Evolutionary conservation across 2,888 invertebrate species (phyloP).

Genomic region (Drosophila birchii): DNA sequence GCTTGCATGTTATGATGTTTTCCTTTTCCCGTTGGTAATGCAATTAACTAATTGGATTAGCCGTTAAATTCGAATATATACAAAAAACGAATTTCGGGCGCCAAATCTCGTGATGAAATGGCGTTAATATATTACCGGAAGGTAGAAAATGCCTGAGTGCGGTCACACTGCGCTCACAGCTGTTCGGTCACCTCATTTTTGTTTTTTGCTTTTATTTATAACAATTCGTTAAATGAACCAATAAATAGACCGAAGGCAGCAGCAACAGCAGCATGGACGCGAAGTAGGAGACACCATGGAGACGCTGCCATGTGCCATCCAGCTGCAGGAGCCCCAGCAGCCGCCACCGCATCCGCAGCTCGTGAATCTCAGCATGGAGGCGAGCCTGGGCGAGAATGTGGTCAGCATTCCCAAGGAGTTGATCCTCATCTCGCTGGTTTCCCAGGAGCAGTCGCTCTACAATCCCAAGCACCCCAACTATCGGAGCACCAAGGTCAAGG

Average conservation of each 20-base stretch:
- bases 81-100: constrained; percentile 22
- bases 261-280: constrained; percentile 46
- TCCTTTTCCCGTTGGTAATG: constrained; percentile 64
- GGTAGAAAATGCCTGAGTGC: background rate
- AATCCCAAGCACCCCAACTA: constrained; percentile 82
- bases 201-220: constrained; percentile 46
- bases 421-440: constrained; percentile 78
- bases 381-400: constrained; percentile 63
- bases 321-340: constrained; percentile 54
- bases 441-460: constrained; percentile 81
- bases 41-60: constrained; percentile 83
- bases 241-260: constrained; percentile 14
- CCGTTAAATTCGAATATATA: constrained; percentile 30
- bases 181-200: constrained; percentile 55
- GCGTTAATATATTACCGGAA: background rate
- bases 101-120: constrained; percentile 8
- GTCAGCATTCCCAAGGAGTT: constrained; percentile 77
- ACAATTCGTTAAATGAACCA: constrained; percentile 32
- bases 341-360: constrained; percentile 51
- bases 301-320: constrained; percentile 55
- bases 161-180: constrained; percentile 52
- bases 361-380: constrained; percentile 66
- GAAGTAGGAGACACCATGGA: constrained; percentile 50
- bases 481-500: constrained; percentile 78
- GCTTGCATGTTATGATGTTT: constrained; percentile 66